Conservation (phyloP, 1,140 invertebrate genomes). For the Cherax quadricarinatus region DNA sequence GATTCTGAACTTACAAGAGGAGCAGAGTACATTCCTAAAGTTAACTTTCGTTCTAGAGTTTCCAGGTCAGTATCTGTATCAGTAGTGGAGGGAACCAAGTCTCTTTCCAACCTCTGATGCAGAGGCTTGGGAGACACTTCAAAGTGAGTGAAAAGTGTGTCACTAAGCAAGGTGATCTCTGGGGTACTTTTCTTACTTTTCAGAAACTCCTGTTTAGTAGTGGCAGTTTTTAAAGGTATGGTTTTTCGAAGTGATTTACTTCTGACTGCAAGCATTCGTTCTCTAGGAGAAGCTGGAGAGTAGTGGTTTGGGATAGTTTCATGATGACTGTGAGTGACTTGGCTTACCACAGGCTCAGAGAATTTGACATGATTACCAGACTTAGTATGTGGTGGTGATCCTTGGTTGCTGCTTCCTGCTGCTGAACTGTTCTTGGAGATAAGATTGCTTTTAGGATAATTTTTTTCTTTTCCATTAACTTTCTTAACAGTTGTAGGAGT, state of each 20-base stretch:
- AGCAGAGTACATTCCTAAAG: conserved; percentile 63
- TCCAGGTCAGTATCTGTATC: conserved; percentile 72
- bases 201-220: background rate
- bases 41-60: conserved; percentile 63
- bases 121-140: conserved; percentile 28
- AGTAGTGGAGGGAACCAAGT: background rate
- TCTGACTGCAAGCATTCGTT: conserved; percentile 30
- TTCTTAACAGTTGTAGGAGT: background rate
- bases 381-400: background rate
- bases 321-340: conserved; percentile 30
- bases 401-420: background rate
- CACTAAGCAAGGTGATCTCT: conserved; percentile 60
- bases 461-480: background rate
- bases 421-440: conserved; percentile 1
- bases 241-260: too few species aligned
- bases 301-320: conserved; percentile 1
- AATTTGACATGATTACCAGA: conserved; percentile 57
- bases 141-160: conserved; percentile 69
- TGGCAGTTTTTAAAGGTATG: background rate
- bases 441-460: background rate
- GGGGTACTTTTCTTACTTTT: conserved; percentile 12
- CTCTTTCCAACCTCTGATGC: background rate
- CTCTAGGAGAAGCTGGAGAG: conserved; percentile 57
- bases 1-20: conserved; percentile 73
- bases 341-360: conserved; percentile 47